These are phyloP conservation scores for Glandiceps talaboti DNA, from an alignment of 53 echinoderm and acorn worm genomes.

Conservation along the genomic window DNA sequence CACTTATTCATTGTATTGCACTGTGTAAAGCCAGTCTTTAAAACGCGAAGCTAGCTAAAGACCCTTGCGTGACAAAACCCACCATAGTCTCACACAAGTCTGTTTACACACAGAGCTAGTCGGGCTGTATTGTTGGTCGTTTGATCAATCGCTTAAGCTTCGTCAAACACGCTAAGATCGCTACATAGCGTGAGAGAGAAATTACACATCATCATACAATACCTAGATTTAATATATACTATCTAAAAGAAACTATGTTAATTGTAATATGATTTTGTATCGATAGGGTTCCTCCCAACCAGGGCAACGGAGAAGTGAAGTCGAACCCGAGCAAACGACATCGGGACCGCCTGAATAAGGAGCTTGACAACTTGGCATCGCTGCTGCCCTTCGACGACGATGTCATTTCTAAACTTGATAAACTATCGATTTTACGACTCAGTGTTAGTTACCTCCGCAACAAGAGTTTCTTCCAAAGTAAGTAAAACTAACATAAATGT, in stretches of 20 bases:
- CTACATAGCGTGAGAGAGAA: not conserved
- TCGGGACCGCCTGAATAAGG: constrained; percentile 83
- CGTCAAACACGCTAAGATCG: not conserved
- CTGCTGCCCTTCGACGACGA: constrained; percentile 85
- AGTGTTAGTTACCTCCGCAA: constrained; percentile 93
- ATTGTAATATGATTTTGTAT: not conserved
- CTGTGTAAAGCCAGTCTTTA: not conserved
- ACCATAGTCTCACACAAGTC: not conserved
- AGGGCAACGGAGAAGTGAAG: constrained; percentile 42
- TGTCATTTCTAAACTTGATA: constrained; percentile 79
- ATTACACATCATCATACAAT: not conserved
- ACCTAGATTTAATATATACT: not conserved
- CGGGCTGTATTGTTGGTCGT: not conserved
- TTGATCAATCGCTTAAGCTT: not conserved
- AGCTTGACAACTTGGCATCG: constrained; percentile 72
- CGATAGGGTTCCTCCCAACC: not conserved
- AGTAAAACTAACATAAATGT: constrained; percentile 20
- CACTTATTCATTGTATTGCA: not conserved
- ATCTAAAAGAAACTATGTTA: not conserved
- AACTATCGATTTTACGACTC: constrained; percentile 82
- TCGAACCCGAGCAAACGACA: constrained; percentile 97
- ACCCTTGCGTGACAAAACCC: not conserved
- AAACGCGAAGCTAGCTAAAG: not conserved
- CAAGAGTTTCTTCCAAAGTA: constrained; percentile 94
- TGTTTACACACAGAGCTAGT: not conserved